Base-by-base conservation (phyloP, 2,888 invertebrate species). In the Macrosoma leucophasiata region DNA sequence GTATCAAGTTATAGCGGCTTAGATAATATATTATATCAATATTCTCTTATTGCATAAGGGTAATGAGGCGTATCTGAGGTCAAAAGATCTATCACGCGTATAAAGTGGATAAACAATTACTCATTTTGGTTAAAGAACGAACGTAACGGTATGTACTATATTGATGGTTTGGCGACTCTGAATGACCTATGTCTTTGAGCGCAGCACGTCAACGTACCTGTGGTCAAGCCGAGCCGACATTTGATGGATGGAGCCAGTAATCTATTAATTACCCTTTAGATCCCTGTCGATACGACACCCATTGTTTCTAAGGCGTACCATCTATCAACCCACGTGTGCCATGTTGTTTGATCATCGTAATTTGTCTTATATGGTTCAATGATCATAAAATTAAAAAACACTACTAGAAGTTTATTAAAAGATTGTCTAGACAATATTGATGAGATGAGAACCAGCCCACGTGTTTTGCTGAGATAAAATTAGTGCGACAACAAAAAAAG, bases 311-410 rank as follows among this genome's bases (percentile, higher is more conserved):
- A 66, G 65, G 47, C 46, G 43, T 43, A 58, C 60, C 61, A 79
- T 84, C 74, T 60, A 77, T 81, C 81, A 79, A 75, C 67, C 73
- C 58, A 71, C 73, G 70, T 69, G 71, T 73, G 74, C 74, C 78
- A 61, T 69, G 72, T 78, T 60, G 60, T 64, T 67, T 63, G 62
- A 66, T 63, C 65, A 53, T 52, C 52, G 62, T 66, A 64, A 81
- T 79, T 77, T 72, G 77, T 81, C 76, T 72, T 74, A 43, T 61
- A 59, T 58, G 69, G 69, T 52, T 62, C 63, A 59, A 48, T 62
- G 70, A 58, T 62, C 61, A 58, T 61, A 63, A 64, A 58, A 58
- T 44, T 52, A n/a, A n/a, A n/a, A n/a, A n/a, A n/a, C n/a, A n/a
- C n/a, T n/a, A n/a, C n/a, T n/a, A n/a, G n/a, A n/a, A n/a, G n/a